Conservation (phyloP, 2,888 invertebrate species). For the Stenoptilia bipunctidactyla region DNA sequence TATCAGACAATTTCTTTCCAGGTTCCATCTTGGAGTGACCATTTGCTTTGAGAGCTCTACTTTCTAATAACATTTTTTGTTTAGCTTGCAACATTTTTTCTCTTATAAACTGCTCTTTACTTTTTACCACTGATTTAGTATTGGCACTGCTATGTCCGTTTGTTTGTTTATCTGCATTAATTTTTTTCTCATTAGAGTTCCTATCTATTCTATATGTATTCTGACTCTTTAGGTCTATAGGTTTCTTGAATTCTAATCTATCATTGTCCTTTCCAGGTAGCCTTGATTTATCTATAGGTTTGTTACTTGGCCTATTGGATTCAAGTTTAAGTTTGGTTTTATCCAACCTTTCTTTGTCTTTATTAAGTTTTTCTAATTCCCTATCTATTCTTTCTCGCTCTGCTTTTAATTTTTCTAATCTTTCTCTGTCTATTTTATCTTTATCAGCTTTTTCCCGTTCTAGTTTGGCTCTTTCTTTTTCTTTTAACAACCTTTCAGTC, state of each 20-base stretch:
- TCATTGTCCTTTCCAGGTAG: constrained; percentile 27
- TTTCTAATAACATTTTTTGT: constrained; percentile 22
- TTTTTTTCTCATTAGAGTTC: constrained; percentile 44
- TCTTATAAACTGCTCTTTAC: constrained; percentile 28
- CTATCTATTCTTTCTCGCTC: constrained; percentile 55
- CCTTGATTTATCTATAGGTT: constrained; percentile 36
- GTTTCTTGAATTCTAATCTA: constrained; percentile 36
- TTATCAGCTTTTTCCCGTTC: constrained; percentile 30
- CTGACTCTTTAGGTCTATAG: constrained; percentile 57
- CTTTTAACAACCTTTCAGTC: constrained; percentile 24
- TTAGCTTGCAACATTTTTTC: constrained; percentile 29
- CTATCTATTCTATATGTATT: constrained; percentile 66
- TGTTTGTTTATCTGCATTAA: constrained; percentile 15
- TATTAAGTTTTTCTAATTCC: constrained; percentile 48
- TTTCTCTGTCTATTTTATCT: constrained; percentile 39
- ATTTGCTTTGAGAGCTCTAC: constrained; percentile 26
- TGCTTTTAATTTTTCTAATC: constrained; percentile 47
- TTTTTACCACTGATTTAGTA: constrained; percentile 35
- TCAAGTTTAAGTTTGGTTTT: constrained; percentile 48
- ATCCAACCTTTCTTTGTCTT: constrained; percentile 47
- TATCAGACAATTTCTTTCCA: constrained; percentile 30
- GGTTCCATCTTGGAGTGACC: constrained; percentile 23
- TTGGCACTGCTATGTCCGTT: constrained; percentile 38
- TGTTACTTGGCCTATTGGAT: constrained; percentile 28
- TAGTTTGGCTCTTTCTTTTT: constrained; percentile 19